These are phyloP conservation scores for Champsocephalus gunnari DNA, from an alignment of 2,797 vertebrate genomes.

Conservation along the genomic window DNA sequence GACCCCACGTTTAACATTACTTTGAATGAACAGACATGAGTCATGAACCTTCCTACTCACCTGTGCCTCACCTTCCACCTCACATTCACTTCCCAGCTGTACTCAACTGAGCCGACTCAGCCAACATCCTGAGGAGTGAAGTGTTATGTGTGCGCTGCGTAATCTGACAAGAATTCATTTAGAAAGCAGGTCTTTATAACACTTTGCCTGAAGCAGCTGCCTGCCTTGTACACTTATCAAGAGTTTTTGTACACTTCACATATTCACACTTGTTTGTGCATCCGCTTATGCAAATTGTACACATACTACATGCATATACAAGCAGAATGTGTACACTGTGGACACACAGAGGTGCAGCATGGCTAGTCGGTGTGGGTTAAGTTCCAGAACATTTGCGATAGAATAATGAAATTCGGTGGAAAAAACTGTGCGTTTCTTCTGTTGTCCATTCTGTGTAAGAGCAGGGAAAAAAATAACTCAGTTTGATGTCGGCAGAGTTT, in stretches of 20 bases:
- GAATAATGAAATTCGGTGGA: slow-evolving; percentile 42
- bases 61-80: slow-evolving; percentile 43
- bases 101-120: slow-evolving; percentile 54
- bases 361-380: slow-evolving; percentile 13
- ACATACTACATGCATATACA: background rate
- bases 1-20: background rate
- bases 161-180: slow-evolving; percentile 75
- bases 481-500: slow-evolving; percentile 59
- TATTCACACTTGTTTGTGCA: background rate
- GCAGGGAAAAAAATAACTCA: slow-evolving; percentile 45
- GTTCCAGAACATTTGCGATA: slow-evolving; percentile 37
- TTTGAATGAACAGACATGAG: slow-evolving; percentile 5
- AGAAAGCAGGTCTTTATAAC: slow-evolving; percentile 69
- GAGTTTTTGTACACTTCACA: slow-evolving; percentile 34
- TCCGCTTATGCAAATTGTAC: background rate
- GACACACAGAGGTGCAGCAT: background rate
- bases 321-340: background rate
- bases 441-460: slow-evolving; percentile 48
- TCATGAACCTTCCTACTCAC: slow-evolving; percentile 19
- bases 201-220: slow-evolving; percentile 69
- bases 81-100: slow-evolving; percentile 30
- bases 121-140: slow-evolving; percentile 59
- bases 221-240: slow-evolving; percentile 56
- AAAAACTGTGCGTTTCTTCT: slow-evolving; percentile 25
- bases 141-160: slow-evolving; percentile 65